Conservation (phyloP, 2,888 invertebrate genomes). For the Phymatocera aterrima region DNA sequence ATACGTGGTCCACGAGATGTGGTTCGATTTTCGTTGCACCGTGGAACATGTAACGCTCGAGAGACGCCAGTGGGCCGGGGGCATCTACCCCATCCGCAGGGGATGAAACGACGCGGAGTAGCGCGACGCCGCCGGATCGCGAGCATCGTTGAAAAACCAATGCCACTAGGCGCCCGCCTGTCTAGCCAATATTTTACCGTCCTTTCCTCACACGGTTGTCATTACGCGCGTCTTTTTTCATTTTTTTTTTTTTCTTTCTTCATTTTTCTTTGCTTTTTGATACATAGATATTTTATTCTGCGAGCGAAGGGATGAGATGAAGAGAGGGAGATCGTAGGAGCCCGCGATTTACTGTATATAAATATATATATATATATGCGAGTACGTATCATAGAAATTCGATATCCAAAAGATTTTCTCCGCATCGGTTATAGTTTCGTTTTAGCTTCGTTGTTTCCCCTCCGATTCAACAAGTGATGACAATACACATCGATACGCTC, state of each 20-base stretch:
- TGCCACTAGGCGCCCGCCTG: constrained; percentile 66
- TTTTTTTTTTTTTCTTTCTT: constrained; percentile 13
- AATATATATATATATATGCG: too few relatives aligned
- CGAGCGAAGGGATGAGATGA: too few relatives aligned
- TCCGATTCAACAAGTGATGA: too few relatives aligned
- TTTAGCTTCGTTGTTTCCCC: too few relatives aligned
- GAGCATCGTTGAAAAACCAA: constrained; percentile 28
- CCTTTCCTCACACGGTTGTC: constrained; percentile 51
- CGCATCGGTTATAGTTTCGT: too few relatives aligned
- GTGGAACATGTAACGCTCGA: constrained; percentile 31
- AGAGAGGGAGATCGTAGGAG: too few relatives aligned
- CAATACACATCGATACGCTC: too few relatives aligned
- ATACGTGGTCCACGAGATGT: background rate
- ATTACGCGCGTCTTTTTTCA: constrained; percentile 36
- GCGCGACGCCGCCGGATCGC: constrained; percentile 32
- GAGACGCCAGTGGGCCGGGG: background rate
- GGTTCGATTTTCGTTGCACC: background rate
- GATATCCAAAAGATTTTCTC: too few relatives aligned
- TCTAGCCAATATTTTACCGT: constrained; percentile 72
- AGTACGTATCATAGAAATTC: too few relatives aligned
- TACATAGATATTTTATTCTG: too few relatives aligned
- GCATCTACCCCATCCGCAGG: constrained; percentile 48
- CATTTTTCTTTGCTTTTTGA: background rate
- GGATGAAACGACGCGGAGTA: constrained; percentile 14
- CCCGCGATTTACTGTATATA: too few relatives aligned